Evolutionary conservation across 2,888 invertebrate genomes (phyloP).

Genomic region (Norana najaformis): DNA sequence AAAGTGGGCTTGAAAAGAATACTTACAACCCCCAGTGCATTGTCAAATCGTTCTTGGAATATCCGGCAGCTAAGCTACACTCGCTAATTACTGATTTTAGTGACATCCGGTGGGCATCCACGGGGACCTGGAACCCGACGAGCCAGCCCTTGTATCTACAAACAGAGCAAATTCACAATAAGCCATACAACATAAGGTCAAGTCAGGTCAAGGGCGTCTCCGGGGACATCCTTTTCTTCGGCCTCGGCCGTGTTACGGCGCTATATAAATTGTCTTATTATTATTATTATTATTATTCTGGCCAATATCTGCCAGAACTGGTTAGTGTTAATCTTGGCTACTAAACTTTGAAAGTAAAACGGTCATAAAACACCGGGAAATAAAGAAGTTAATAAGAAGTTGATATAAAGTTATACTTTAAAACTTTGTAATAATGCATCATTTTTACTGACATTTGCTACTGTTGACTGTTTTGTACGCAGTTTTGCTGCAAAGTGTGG

Average conservation of each 20-base stretch:
- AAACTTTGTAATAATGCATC: no score
- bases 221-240: no score
- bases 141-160: constrained; percentile 75
- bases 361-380: background rate
- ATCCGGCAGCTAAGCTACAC: constrained; percentile 93
- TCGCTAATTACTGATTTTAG: constrained; percentile 82
- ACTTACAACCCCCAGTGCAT: constrained; percentile 94
- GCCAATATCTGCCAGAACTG: no score
- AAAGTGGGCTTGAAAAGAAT: background rate
- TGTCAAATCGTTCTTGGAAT: constrained; percentile 85
- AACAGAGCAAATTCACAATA: background rate
- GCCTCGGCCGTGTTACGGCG: no score
- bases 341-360: background rate
- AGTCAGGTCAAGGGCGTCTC: no score
- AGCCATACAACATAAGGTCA: background rate
- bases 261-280: no score
- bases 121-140: constrained; percentile 83
- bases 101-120: constrained; percentile 77
- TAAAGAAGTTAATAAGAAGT: background rate
- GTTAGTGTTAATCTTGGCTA: no score
- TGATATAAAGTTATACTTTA: no score
- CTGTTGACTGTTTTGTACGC: no score
- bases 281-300: no score
- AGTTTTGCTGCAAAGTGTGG: no score
- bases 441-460: no score